A percentile compares a stretch with the other conserved stretches of the same genome.
phyloP scores from a whole-genome alignment of 30 jellyfish, hydroid and myxozoan species.

The Aurelia sp. region DNA sequence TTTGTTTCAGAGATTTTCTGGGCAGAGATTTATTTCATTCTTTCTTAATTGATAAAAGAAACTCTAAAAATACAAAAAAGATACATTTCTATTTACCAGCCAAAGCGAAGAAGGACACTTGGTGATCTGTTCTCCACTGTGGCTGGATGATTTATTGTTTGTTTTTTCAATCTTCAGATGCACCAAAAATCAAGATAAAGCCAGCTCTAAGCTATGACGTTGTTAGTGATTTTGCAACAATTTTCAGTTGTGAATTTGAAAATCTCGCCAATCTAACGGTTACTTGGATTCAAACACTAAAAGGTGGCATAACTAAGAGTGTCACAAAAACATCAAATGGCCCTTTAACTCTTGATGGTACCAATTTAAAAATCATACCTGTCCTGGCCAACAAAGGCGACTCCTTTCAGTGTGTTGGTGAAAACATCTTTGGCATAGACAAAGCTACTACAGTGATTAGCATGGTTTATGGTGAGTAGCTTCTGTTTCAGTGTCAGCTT shows the following conservation, averaged over 20 bases:
- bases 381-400: conserved; percentile 40
- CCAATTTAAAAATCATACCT: conserved; percentile 29
- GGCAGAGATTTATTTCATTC: too few species aligned
- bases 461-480: conserved; percentile 33
- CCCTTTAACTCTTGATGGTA: conserved; percentile 4
- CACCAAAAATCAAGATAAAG: conserved; percentile 28
- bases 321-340: conserved; percentile 14
- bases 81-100: too few species aligned
- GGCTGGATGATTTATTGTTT: too few species aligned
- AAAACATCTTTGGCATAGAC: background rate
- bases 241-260: conserved; percentile 45
- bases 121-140: too few species aligned
- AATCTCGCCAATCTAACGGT: background rate
- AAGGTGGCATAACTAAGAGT: background rate
- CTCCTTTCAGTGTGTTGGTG: conserved; percentile 15
- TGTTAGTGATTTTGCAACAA: conserved; percentile 37
- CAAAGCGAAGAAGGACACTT: too few species aligned
- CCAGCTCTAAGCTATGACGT: conserved; percentile 41
- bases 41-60: too few species aligned
- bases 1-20: too few species aligned
- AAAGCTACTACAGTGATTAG: background rate
- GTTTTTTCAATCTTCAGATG: background rate
- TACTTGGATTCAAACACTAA: conserved; percentile 28
- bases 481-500: too few species aligned
- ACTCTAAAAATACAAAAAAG: too few species aligned